These are phyloP conservation scores for Lordiphosa mommai DNA, from an alignment of 1,140 invertebrate genomes.

Conservation along the genomic window DNA sequence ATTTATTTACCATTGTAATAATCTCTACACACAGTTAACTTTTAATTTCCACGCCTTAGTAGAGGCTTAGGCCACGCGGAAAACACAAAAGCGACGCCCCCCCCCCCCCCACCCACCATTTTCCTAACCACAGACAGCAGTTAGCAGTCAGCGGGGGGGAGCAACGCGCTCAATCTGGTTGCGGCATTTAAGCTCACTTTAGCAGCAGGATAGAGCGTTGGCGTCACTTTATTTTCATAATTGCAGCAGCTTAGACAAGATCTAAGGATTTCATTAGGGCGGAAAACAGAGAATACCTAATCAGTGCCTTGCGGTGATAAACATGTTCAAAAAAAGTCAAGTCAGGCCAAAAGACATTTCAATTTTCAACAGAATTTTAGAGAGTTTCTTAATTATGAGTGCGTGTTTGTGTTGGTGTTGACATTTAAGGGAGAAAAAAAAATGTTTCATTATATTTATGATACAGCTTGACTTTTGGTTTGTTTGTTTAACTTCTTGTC, in stretches of 20 bases:
- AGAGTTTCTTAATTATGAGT: not conserved
- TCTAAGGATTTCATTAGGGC: constrained; percentile 40
- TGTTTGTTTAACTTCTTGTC: constrained; percentile 70
- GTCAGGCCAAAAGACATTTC: not conserved
- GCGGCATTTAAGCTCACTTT: constrained; percentile 33
- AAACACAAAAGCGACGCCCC: not conserved
- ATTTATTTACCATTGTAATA: constrained; percentile 8
- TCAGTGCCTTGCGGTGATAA: constrained; percentile 44
- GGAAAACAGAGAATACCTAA: constrained; percentile 19
- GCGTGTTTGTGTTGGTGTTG: constrained; percentile 23
- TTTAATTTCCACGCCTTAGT: constrained; percentile 47
- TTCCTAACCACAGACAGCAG: constrained; percentile 18
- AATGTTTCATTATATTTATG: constrained; percentile 53
- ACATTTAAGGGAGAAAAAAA: constrained; percentile 38
- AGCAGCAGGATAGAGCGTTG: constrained; percentile 31
- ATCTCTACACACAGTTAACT: constrained; percentile 42
- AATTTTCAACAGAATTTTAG: no score
- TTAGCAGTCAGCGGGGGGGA: not conserved
- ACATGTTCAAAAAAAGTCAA: constrained; percentile 18
- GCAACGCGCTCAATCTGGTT: not conserved
- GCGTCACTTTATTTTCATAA: constrained; percentile 59
- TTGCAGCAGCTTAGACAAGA: constrained; percentile 31
- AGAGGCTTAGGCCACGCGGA: not conserved
- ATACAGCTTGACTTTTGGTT: constrained; percentile 72
- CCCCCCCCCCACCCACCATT: constrained; percentile 16